Conservation (phyloP, 1,140 invertebrate species). For the Maniola jurtina region DNA sequence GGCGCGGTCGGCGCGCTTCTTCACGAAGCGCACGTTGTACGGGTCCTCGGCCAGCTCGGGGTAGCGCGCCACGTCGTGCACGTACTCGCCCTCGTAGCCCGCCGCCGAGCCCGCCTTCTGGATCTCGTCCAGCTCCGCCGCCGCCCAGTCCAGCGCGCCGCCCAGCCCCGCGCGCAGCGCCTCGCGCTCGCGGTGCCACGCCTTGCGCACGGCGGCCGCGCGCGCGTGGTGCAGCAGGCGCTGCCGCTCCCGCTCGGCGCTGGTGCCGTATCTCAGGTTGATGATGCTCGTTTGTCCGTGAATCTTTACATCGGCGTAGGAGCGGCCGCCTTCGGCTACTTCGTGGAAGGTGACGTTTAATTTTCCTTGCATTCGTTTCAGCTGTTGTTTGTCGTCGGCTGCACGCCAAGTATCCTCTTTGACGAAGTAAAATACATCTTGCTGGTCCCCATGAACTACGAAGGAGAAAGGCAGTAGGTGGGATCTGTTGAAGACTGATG, state of each 20-base stretch:
- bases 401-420: constrained; percentile 94
- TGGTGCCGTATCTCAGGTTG: constrained; percentile 93
- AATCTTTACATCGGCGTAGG: constrained; percentile 91
- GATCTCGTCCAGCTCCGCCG: constrained; percentile 92
- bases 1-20: constrained; percentile 84
- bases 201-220: constrained; percentile 90
- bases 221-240: constrained; percentile 93
- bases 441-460: constrained; percentile 91
- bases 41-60: constrained; percentile 97
- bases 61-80: constrained; percentile 92
- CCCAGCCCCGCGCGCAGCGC: constrained; percentile 87
- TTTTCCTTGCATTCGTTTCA: constrained; percentile 92
- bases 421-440: constrained; percentile 97
- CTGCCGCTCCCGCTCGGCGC: constrained; percentile 91
- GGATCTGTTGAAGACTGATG: constrained; percentile 95
- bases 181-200: constrained; percentile 95
- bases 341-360: constrained; percentile 97
- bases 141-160: constrained; percentile 86
- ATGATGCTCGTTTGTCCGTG: constrained; percentile 90
- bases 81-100: constrained; percentile 94
- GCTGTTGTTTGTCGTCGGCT: constrained; percentile 90
- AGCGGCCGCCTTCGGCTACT: constrained; percentile 84
- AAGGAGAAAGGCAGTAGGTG: constrained; percentile 93
- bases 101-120: constrained; percentile 89
- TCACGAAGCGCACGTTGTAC: constrained; percentile 94